Percentiles rank a stretch among this genome's conserved stretches.
Evolutionary conservation across 1,140 invertebrate species (phyloP).

Genomic region (Drosophila kepulauana): DNA sequence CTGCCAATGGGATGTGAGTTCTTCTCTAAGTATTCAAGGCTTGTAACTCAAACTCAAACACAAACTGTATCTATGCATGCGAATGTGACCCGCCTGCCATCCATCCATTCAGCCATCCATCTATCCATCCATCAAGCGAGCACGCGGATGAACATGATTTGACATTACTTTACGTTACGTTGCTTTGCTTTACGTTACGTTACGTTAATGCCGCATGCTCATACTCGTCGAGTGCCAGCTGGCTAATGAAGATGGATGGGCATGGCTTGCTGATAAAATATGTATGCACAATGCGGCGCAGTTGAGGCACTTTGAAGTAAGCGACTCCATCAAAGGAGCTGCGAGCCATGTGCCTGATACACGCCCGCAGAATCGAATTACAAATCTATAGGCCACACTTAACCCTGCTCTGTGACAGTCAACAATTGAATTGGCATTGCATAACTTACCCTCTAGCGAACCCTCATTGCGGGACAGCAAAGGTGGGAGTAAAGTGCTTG

Average conservation of each 20-base stretch:
- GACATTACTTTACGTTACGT: constrained; percentile 35
- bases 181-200: constrained; percentile 29
- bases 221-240: constrained; percentile 33
- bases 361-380: constrained; percentile 33
- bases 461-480: constrained; percentile 59
- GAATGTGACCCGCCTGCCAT: background rate
- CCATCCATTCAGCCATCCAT: constrained; percentile 28
- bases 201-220: constrained; percentile 26
- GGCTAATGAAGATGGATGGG: constrained; percentile 65
- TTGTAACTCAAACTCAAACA: background rate
- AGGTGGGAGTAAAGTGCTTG: constrained; percentile 65
- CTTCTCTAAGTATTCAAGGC: background rate
- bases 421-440: background rate
- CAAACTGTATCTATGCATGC: background rate
- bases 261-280: constrained; percentile 47
- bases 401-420: background rate
- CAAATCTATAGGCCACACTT: constrained; percentile 28
- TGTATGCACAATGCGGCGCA: constrained; percentile 45
- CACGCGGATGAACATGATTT: constrained; percentile 16
- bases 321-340: constrained; percentile 35
- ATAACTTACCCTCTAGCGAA: constrained; percentile 66
- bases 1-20: constrained; percentile 22
- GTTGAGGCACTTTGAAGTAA: constrained; percentile 34
- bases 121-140: constrained; percentile 35
- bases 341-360: constrained; percentile 4